phyloP scores from a whole-genome alignment of 2,113 vertebrate species.

The Zapornia atra region DNA sequence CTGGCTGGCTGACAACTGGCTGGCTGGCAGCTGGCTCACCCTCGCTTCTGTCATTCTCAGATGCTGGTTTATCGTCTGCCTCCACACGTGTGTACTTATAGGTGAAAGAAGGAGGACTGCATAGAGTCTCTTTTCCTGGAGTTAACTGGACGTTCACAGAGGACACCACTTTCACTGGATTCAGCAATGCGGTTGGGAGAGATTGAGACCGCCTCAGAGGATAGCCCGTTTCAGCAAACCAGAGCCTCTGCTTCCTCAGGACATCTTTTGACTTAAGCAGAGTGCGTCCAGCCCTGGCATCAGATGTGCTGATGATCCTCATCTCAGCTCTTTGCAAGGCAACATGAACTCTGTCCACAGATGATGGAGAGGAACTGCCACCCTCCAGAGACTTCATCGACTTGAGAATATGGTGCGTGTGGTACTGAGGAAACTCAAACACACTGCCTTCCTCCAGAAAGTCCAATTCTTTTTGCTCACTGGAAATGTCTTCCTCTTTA shows the following conservation, averaged over 20 bases:
- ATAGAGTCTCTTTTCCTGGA: constrained; percentile 80
- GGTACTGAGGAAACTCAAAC: constrained; percentile 77
- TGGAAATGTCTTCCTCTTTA: background rate
- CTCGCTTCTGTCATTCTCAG: background rate
- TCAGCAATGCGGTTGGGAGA: constrained; percentile 84
- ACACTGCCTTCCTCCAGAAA: constrained; percentile 55
- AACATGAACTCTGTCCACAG: constrained; percentile 67
- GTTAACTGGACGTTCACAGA: constrained; percentile 89
- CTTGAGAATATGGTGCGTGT: constrained; percentile 80
- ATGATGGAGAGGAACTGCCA: background rate
- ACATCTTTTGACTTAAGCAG: constrained; percentile 76
- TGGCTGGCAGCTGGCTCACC: constrained; percentile 19
- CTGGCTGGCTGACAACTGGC: constrained; percentile 10
- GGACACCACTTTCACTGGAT: constrained; percentile 87
- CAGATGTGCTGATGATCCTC: constrained; percentile 56
- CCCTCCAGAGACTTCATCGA: constrained; percentile 55
- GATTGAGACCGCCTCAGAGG: constrained; percentile 89
- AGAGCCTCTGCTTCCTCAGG: constrained; percentile 71
- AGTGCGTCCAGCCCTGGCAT: constrained; percentile 60
- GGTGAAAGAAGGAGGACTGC: constrained; percentile 85
- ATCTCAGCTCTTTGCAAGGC: constrained; percentile 83
- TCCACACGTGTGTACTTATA: constrained; percentile 79
- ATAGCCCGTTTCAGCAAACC: constrained; percentile 67
- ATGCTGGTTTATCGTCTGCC: background rate
- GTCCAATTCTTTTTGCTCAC: constrained; percentile 11